phyloP scores from a whole-genome alignment of 1,140 invertebrate species.

The Pseudomyrmex sp. region DNA sequence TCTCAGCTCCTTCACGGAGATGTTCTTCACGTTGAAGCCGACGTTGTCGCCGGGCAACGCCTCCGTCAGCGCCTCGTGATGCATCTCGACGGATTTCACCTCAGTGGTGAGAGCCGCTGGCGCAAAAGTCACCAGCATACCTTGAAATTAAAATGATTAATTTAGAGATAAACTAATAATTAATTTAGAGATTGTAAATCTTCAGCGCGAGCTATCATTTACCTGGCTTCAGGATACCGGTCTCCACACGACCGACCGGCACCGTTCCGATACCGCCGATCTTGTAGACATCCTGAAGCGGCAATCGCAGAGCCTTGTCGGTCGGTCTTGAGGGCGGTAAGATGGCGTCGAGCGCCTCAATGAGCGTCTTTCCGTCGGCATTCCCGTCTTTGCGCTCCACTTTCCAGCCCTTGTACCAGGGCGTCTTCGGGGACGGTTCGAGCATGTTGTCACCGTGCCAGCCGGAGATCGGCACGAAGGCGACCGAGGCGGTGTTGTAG shows the following conservation, averaged over 20 bases:
- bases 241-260: constrained; percentile 98
- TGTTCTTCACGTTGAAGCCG: constrained; percentile 99
- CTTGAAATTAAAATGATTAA: constrained; percentile 87
- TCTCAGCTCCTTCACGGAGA: constrained; percentile 98
- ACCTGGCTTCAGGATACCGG: constrained; percentile 97
- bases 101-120: constrained; percentile 97
- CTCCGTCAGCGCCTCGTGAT: constrained; percentile 97
- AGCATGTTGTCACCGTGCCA: constrained; percentile 99
- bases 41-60: constrained; percentile 99
- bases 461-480: constrained; percentile 99
- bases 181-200: no score
- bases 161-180: no score
- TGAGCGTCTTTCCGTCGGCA: constrained; percentile 94
- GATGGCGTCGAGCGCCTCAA: constrained; percentile 98
- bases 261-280: constrained; percentile 99
- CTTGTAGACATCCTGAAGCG: constrained; percentile 99
- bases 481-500: constrained; percentile 97
- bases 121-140: constrained; percentile 99
- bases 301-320: constrained; percentile 97
- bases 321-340: constrained; percentile 96
- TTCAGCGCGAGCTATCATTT: constrained; percentile 52
- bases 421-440: constrained; percentile 95
- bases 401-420: constrained; percentile 99
- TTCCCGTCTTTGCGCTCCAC: constrained; percentile 97
- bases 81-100: constrained; percentile 99